Conservation (phyloP, 1,140 invertebrate species). For the Stratiolaelaps scimitus region DNA sequence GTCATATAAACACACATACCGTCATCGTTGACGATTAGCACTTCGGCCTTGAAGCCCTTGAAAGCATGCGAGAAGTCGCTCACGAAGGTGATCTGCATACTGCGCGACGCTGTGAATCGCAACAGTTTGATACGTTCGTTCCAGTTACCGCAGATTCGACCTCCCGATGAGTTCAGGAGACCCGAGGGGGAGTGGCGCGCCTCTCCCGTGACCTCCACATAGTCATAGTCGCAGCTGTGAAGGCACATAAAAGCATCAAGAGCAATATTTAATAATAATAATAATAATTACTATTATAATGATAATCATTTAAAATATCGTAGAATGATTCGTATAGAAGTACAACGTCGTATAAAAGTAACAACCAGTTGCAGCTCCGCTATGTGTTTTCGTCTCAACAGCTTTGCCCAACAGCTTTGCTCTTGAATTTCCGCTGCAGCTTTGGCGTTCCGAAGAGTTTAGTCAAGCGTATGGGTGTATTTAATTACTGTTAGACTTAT, state of each 20-base stretch:
- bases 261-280: too few relatives aligned
- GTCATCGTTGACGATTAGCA: constrained; percentile 44
- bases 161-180: constrained; percentile 28
- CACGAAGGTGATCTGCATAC: constrained; percentile 50
- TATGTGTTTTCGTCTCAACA: too few relatives aligned
- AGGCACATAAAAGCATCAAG: constrained; percentile 33
- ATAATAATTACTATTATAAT: too few relatives aligned
- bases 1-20: constrained; percentile 15
- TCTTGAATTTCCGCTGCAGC: too few relatives aligned
- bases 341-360: too few relatives aligned
- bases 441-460: too few relatives aligned
- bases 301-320: too few relatives aligned
- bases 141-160: constrained; percentile 57
- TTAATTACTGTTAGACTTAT: too few relatives aligned
- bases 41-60: constrained; percentile 53
- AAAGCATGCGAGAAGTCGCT: constrained; percentile 59
- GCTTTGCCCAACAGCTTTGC: too few relatives aligned
- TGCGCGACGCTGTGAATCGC: constrained; percentile 39
- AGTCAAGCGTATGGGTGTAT: too few relatives aligned
- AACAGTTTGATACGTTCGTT: constrained; percentile 56
- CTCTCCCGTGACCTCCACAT: constrained; percentile 44
- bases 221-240: constrained; percentile 57
- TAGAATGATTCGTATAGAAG: too few relatives aligned
- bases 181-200: neutral
- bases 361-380: too few relatives aligned